Evolutionary conservation across 2,797 vertebrate genomes (phyloP).

Genomic region (Calcarius lapponicus): DNA sequence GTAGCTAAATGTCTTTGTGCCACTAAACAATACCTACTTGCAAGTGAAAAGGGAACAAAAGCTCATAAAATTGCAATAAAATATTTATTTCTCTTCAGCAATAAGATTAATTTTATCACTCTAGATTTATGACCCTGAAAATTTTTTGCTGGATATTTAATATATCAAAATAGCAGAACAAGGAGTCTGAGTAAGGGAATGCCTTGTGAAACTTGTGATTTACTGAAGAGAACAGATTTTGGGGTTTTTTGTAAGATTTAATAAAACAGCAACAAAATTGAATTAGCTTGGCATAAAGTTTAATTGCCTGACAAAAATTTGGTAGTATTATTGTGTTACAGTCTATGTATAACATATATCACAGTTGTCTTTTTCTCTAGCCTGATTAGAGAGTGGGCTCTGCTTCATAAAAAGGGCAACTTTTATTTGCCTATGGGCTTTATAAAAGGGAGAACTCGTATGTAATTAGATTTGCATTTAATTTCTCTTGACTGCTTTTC

Average conservation of each 20-base stretch:
- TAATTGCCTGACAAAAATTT: conserved; percentile 77
- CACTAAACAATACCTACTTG: conserved; percentile 73
- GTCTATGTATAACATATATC: conserved; percentile 56
- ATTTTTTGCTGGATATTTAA: conserved; percentile 76
- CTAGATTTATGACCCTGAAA: conserved; percentile 77
- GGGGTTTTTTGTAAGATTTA: conserved; percentile 54
- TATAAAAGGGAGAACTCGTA: not conserved
- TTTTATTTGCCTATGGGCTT: conserved; percentile 17
- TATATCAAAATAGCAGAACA: conserved; percentile 78
- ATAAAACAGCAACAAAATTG: conserved; percentile 76
- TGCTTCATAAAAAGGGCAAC: not conserved
- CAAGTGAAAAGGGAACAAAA: conserved; percentile 73
- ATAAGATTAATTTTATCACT: conserved; percentile 81
- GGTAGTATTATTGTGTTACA: conserved; percentile 61
- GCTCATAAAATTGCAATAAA: conserved; percentile 81
- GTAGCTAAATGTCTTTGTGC: conserved; percentile 60
- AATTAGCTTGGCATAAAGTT: conserved; percentile 76
- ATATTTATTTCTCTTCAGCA: conserved; percentile 80
- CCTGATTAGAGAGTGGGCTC: not conserved
- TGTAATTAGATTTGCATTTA: not conserved
- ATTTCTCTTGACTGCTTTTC: not conserved
- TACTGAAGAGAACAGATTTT: conserved; percentile 62
- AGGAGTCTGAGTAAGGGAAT: conserved; percentile 67
- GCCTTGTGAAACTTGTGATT: conserved; percentile 72
- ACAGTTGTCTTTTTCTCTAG: conserved; percentile 30